Evolutionary conservation across 1,140 invertebrate species (phyloP), one percentile per base, ranked within the genome.

Genomic region (Bombus sibiricus): DNA sequence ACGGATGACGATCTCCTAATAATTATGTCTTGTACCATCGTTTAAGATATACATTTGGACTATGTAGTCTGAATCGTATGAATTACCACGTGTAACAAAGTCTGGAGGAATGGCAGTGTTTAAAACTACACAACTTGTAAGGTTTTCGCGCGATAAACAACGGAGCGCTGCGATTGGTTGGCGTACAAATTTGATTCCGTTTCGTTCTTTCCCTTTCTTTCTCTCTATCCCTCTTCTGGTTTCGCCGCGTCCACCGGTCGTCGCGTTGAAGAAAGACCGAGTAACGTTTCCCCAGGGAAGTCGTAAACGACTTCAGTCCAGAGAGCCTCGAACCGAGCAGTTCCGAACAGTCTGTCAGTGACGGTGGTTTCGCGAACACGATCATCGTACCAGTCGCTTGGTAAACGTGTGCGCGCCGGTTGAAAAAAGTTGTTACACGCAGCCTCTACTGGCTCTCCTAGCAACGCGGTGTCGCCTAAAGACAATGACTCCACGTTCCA

Each of bases 211-310:
- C 79, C 32, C 78, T 74, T 81, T 79, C 78, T 66, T 47, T 62
- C 28, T 69, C 62, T 71, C 59, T 64, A n/a, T 83, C 37, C 28
- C 81, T 57, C 32, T 68, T 86, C 73, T 57, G n/a, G 57, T 41
- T 79, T 43, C 32, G 28, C 32, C 64, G 74, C 74, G 66, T 82
- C 47, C 32, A 75, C 47, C 69, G 62, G 43, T 75, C 39, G 68
- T 47, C 37, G 47, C 18, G 43, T 69, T 66, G 43, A 73, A 66
- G 79, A 74, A 77, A 68, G 80, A 80, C 25, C 64, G 66, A 75
- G 81, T 32, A 85, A 62, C 73, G 74, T 85, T 82, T 86, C 90
- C 89, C 84, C 79, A 79, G 90, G 87, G 89, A 90, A 85, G 86
- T 64, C 71, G 68, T 62, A 53, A 74, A 74, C 73, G 80, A 28